Evolutionary conservation across 2,797 vertebrate species (phyloP).

Genomic region (Aphelocoma californica): DNA sequence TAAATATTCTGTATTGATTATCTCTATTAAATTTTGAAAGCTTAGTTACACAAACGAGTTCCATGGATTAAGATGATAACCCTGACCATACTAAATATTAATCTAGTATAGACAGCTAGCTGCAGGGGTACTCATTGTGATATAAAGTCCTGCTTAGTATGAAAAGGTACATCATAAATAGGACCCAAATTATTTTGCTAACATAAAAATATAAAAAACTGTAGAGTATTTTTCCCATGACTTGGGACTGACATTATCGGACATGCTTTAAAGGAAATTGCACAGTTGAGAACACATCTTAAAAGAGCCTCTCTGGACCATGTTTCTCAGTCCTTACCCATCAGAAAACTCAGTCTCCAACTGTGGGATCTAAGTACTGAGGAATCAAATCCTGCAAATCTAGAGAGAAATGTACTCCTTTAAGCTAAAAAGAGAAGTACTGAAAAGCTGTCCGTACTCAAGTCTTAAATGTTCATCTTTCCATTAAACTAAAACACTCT

Average conservation of each 20-base stretch:
- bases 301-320: neutral
- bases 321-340: neutral
- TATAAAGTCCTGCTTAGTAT: neutral
- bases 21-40: constrained; percentile 1
- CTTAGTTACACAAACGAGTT: neutral
- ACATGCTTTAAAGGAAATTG: constrained; percentile 33
- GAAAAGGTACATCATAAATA: neutral
- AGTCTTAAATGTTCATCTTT: neutral
- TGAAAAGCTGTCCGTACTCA: neutral
- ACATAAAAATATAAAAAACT: neutral
- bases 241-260: constrained; percentile 9
- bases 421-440: neutral
- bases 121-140: neutral
- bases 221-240: neutral
- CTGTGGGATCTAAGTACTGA: neutral
- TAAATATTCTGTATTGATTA: neutral
- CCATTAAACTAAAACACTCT: neutral
- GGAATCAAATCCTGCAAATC: neutral
- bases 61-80: neutral
- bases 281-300: neutral
- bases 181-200: neutral
- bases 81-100: neutral
- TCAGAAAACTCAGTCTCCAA: neutral
- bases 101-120: neutral
- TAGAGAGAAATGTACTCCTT: neutral